Percentiles rank a stretch among this genome's conserved stretches.
Evolutionary conservation across 2,888 invertebrate species (phyloP).

Genomic region (Polia nebulosa): DNA sequence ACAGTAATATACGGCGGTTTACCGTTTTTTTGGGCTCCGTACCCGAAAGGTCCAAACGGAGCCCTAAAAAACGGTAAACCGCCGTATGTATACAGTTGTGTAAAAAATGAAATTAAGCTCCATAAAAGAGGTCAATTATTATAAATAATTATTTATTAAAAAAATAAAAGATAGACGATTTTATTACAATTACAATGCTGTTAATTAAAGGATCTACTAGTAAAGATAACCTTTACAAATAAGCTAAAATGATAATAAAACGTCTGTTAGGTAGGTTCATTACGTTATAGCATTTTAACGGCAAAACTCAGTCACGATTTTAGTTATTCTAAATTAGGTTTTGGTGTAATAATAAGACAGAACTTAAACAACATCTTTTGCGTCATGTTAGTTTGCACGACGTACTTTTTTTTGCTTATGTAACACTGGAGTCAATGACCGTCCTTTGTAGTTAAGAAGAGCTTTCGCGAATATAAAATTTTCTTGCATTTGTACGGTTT

Average conservation of each 20-base stretch:
- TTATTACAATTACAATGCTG: not conserved
- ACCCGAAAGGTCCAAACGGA: no score
- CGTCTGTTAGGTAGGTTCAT: not conserved
- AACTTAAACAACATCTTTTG: constrained; percentile 21
- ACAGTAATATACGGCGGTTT: no score
- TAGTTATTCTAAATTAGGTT: constrained; percentile 35
- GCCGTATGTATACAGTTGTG: no score
- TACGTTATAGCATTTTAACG: constrained; percentile 8
- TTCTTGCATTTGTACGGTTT: not conserved
- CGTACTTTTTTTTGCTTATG: constrained; percentile 46
- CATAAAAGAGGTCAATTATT: no score
- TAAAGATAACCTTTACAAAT: constrained; percentile 14
- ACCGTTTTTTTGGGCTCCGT: no score
- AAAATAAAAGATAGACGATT: not conserved
- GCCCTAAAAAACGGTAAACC: no score
- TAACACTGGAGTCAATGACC: constrained; percentile 39
- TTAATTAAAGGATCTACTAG: no score
- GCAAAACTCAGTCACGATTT: constrained; percentile 30
- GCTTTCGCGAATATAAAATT: constrained; percentile 37
- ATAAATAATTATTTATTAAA: no score
- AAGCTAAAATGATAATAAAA: not conserved
- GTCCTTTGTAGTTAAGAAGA: constrained; percentile 25
- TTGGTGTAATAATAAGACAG: constrained; percentile 13
- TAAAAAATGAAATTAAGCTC: no score
- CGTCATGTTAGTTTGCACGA: constrained; percentile 36